phyloP scores from a whole-genome alignment of 2,888 invertebrate genomes.

The Pasiphila rectangulata region DNA sequence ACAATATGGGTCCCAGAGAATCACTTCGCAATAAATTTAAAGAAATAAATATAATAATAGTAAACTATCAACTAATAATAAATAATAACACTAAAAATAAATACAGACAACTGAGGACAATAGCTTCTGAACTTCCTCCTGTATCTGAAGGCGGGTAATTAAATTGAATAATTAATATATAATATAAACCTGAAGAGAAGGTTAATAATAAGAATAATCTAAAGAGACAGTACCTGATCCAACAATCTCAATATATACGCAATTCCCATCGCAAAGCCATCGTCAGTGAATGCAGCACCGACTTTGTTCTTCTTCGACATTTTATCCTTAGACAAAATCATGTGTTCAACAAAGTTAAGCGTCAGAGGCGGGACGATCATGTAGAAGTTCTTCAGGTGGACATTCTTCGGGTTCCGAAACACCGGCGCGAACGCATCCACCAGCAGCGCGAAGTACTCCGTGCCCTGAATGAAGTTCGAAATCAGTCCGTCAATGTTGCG shows the following conservation, averaged over 20 bases:
- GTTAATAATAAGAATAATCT: background rate
- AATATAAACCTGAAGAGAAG: background rate
- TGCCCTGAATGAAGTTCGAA: slow-evolving; percentile 92
- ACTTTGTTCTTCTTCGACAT: slow-evolving; percentile 93
- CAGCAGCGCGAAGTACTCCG: slow-evolving; percentile 93
- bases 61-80: too few relatives aligned
- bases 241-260: slow-evolving; percentile 95
- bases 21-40: too few relatives aligned
- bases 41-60: too few relatives aligned
- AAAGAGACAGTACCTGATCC: slow-evolving; percentile 89
- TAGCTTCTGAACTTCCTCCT: too few relatives aligned
- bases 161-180: background rate
- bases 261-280: slow-evolving; percentile 97
- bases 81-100: too few relatives aligned
- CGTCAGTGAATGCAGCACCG: slow-evolving; percentile 96
- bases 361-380: slow-evolving; percentile 96
- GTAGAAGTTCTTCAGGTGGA: slow-evolving; percentile 95
- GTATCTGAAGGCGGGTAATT: background rate
- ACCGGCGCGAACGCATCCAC: slow-evolving; percentile 96
- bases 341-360: slow-evolving; percentile 96
- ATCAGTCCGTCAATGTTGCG: slow-evolving; percentile 88
- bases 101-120: too few relatives aligned
- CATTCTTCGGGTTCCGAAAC: slow-evolving; percentile 91
- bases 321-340: slow-evolving; percentile 94
- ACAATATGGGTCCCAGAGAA: too few relatives aligned